These are phyloP conservation scores for Mylabris phalerata DNA, from an alignment of 1,140 invertebrate species.

Conservation along the genomic window DNA sequence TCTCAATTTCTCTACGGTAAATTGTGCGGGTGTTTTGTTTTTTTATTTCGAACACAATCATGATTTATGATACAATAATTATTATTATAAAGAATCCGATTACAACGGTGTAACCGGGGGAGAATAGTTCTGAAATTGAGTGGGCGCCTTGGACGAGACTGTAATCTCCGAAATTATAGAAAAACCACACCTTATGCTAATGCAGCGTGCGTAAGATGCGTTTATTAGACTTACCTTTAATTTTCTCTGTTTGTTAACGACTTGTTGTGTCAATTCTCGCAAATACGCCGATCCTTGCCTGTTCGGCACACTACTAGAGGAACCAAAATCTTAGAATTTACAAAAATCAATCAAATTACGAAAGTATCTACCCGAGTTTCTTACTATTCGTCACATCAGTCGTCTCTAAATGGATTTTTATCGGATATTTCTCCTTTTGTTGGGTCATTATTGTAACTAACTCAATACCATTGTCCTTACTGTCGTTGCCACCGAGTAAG, in stretches of 20 bases:
- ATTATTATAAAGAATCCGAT: no score
- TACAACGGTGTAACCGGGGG: no score
- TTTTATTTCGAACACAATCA: no score
- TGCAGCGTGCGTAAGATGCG: neutral
- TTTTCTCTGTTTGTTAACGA: constrained; percentile 30
- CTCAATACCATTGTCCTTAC: constrained; percentile 56
- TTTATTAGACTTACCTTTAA: constrained; percentile 25
- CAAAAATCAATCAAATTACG: no score
- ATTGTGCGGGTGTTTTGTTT: no score
- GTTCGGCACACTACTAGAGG: neutral
- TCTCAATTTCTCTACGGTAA: neutral
- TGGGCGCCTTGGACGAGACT: neutral
- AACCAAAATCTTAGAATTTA: no score
- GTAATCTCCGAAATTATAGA: neutral
- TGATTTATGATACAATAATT: no score
- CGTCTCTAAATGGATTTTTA: constrained; percentile 44
- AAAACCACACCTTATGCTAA: neutral
- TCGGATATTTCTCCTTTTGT: constrained; percentile 40
- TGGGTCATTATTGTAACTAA: constrained; percentile 59
- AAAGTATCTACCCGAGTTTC: constrained; percentile 19
- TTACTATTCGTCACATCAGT: constrained; percentile 52
- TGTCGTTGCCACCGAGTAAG: constrained; percentile 45
- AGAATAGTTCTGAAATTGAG: no score
- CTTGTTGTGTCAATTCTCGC: constrained; percentile 35
- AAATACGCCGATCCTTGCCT: constrained; percentile 28